phyloP scores from a whole-genome alignment of 2,888 invertebrate species.

The Eupithecia subumbrata region DNA sequence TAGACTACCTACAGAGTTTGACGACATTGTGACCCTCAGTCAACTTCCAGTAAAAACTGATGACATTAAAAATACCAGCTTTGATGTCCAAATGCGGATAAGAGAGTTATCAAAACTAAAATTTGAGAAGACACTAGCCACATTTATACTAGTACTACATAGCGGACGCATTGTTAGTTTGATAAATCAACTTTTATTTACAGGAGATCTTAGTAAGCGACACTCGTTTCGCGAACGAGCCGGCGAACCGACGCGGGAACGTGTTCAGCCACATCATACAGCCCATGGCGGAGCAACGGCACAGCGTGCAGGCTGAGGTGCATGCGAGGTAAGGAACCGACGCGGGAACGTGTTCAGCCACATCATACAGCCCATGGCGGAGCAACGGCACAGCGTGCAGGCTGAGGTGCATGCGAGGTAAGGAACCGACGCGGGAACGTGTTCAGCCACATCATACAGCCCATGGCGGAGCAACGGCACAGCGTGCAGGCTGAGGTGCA shows the following conservation, averaged over 20 bases:
- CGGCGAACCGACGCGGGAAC: constrained; percentile 89
- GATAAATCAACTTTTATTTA: not conserved
- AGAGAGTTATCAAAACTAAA: not conserved
- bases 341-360: constrained; percentile 93
- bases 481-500: constrained; percentile 90
- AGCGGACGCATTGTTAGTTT: not conserved
- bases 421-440: constrained; percentile 85
- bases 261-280: constrained; percentile 95
- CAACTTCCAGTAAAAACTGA: not conserved
- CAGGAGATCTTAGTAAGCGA: constrained; percentile 91
- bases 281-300: constrained; percentile 86
- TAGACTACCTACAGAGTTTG: not conserved
- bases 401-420: constrained; percentile 88
- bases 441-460: constrained; percentile 94
- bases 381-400: constrained; percentile 86
- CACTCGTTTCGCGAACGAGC: constrained; percentile 87
- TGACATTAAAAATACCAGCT: not conserved
- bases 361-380: constrained; percentile 91
- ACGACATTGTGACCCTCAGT: not conserved
- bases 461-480: constrained; percentile 86
- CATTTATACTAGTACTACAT: not conserved
- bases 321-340: constrained; percentile 80
- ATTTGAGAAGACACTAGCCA: not conserved
- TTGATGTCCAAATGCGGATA: no score
- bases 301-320: constrained; percentile 89